These are phyloP conservation scores for Terebella lapidaria DNA, from an alignment of 2,888 invertebrate genomes.

Conservation along the genomic window DNA sequence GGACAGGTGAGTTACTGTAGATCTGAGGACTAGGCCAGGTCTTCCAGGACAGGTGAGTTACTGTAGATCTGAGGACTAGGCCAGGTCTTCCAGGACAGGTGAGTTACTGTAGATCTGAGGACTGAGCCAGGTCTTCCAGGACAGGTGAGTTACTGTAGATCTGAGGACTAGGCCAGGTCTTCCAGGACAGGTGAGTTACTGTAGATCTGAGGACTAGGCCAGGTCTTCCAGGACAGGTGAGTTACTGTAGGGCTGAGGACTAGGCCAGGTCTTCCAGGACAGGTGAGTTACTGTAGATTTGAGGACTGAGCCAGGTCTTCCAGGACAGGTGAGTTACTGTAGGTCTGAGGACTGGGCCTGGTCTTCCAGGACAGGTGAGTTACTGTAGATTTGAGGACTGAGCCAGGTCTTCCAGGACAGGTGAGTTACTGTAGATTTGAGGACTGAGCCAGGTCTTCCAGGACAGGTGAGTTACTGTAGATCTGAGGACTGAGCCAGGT, in stretches of 20 bases:
- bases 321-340: neutral
- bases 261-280: neutral
- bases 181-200: neutral
- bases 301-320: neutral
- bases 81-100: neutral
- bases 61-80: neutral
- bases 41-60: neutral
- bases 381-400: neutral
- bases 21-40: neutral
- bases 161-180: constrained; percentile 83
- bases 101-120: neutral
- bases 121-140: neutral
- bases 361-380: neutral
- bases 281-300: neutral
- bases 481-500: too few species aligned
- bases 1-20: neutral
- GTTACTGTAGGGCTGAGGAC: constrained; percentile 7
- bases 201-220: neutral
- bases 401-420: neutral
- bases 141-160: constrained; percentile 76
- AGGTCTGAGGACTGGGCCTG: neutral
- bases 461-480: neutral
- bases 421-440: neutral
- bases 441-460: neutral
- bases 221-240: constrained; percentile 66